Conservation (phyloP, 2,888 invertebrate genomes). For the Anthrax anthrax region DNA sequence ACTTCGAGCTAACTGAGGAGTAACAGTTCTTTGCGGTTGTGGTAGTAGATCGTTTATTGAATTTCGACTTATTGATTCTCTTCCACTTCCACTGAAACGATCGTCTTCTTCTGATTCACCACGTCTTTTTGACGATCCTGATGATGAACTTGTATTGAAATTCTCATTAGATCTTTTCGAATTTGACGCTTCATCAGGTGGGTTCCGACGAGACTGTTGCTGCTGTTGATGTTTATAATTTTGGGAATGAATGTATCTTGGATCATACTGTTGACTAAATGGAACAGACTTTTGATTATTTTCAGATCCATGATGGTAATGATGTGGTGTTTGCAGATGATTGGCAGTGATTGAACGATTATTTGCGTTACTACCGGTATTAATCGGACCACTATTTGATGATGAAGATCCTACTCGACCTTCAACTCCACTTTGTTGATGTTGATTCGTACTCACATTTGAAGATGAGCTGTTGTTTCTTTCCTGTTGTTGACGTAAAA, state of each 20-base stretch:
- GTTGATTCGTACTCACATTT: constrained; percentile 9
- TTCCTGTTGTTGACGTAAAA: constrained; percentile 58
- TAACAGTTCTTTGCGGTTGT: constrained; percentile 16
- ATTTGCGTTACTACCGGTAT: constrained; percentile 1
- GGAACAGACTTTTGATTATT: constrained; percentile 15
- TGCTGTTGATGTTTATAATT: constrained; percentile 13
- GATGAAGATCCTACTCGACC: not conserved
- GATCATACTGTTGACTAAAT: constrained; percentile 22
- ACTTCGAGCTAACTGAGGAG: constrained; percentile 29
- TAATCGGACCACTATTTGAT: constrained; percentile 6
- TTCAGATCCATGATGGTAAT: constrained; percentile 7
- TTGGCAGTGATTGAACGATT: constrained; percentile 17
- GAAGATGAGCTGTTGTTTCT: constrained; percentile 15
- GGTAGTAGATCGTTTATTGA: constrained; percentile 10
- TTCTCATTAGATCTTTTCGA: constrained; percentile 2
- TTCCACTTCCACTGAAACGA: constrained; percentile 16
- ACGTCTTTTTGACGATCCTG: not conserved
- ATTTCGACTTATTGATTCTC: constrained; percentile 14
- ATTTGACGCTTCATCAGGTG: constrained; percentile 11
- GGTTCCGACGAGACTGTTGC: constrained; percentile 14
- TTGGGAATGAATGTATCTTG: constrained; percentile 18
- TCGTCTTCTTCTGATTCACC: constrained; percentile 20
- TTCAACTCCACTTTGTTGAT: constrained; percentile 13
- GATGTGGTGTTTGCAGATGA: constrained; percentile 15
- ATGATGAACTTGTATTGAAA: not conserved